Conservation (phyloP, 2,113 vertebrate species). For the Odocoileus hemionus region DNA sequence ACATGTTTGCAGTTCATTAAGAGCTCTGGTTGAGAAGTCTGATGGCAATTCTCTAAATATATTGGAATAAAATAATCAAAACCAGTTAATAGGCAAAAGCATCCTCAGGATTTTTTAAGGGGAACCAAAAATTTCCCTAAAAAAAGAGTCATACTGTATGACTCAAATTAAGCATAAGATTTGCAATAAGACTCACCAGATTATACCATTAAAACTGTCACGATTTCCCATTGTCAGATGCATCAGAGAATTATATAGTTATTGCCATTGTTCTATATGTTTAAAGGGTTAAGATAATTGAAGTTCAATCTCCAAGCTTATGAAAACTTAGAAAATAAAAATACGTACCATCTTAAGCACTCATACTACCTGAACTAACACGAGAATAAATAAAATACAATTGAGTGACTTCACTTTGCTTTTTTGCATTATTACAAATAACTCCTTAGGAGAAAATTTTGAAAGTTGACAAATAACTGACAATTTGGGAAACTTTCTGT, state of each 20-base stretch:
- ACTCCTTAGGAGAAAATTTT: not conserved
- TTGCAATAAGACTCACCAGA: not conserved
- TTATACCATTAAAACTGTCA: not conserved
- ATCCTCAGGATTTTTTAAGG: not conserved
- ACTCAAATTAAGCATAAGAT: conserved; percentile 6
- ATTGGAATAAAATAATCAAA: not conserved
- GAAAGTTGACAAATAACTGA: conserved; percentile 47
- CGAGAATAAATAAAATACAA: not conserved
- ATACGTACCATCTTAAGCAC: not conserved
- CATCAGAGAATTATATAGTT: not conserved
- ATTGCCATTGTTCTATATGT: not conserved
- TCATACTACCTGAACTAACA: conserved; percentile 31
- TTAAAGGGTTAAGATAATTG: not conserved
- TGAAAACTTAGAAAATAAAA: not conserved
- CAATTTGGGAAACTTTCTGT: conserved; percentile 56
- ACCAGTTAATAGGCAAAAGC: not conserved
- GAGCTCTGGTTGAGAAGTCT: not conserved
- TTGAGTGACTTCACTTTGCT: not conserved
- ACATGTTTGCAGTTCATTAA: not conserved
- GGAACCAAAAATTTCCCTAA: not conserved
- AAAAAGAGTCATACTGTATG: not conserved
- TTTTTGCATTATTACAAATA: not conserved
- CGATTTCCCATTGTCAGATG: not conserved
- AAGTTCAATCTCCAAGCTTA: not conserved
- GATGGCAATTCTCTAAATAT: not conserved